phyloP scores from a whole-genome alignment of 2,888 invertebrate genomes.

The Lissocephala sabroskyi region DNA sequence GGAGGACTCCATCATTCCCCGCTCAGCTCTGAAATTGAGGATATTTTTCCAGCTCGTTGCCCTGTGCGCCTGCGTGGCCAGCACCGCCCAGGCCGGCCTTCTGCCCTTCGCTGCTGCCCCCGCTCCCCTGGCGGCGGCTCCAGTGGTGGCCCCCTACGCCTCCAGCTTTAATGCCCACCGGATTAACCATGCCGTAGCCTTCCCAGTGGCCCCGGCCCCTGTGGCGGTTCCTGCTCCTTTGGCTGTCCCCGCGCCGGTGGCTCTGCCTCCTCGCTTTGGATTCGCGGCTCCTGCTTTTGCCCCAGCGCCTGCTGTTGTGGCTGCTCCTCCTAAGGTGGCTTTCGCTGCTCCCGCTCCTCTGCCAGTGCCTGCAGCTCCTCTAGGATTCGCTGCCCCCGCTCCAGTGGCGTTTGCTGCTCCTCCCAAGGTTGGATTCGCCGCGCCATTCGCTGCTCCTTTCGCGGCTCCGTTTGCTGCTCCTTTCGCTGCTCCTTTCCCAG shows the following conservation, averaged over 20 bases:
- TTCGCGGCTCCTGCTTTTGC: slow-evolving; percentile 21
- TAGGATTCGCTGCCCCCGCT: slow-evolving; percentile 5
- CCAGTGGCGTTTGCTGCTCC: slow-evolving; percentile 9
- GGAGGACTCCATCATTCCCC: no score
- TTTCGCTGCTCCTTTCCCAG: not conserved
- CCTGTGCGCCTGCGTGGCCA: slow-evolving; percentile 52
- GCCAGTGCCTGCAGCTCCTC: no score
- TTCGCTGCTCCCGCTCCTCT: slow-evolving; percentile 12
- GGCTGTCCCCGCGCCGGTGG: slow-evolving; percentile 23
- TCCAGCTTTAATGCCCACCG: slow-evolving; percentile 83
- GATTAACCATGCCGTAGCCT: slow-evolving; percentile 83
- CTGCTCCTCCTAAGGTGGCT: slow-evolving; percentile 11
- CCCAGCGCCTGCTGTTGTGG: slow-evolving; percentile 27
- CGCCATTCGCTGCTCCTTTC: slow-evolving; percentile 9
- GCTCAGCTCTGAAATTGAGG: not conserved
- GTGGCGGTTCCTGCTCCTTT: slow-evolving; percentile 35
- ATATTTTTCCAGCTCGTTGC: slow-evolving; percentile 52
- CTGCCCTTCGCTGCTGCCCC: slow-evolving; percentile 72
- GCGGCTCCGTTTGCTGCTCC: slow-evolving; percentile 9
- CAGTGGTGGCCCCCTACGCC: slow-evolving; percentile 80
- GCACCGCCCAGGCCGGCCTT: slow-evolving; percentile 68
- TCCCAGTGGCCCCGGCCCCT: slow-evolving; percentile 73
- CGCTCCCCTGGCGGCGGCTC: slow-evolving; percentile 62
- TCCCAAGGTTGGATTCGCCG: slow-evolving; percentile 4
- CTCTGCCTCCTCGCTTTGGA: slow-evolving; percentile 23